phyloP scores from a whole-genome alignment of 2,888 invertebrate genomes.

The Lasioglossum figueresi region DNA sequence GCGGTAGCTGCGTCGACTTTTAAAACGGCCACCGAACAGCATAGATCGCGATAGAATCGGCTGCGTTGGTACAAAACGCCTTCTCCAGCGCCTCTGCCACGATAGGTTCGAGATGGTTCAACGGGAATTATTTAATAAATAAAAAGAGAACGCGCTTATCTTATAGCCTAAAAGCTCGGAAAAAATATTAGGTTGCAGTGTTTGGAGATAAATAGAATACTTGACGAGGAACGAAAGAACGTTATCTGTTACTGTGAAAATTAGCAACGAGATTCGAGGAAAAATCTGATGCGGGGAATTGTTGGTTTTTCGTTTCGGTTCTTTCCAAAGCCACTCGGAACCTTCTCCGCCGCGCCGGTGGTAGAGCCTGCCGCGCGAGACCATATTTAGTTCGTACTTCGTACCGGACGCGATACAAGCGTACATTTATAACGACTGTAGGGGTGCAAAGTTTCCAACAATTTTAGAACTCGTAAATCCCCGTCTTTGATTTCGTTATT shows the following conservation, averaged over 20 bases:
- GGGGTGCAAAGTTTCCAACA: slow-evolving; percentile 47
- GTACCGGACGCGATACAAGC: slow-evolving; percentile 18
- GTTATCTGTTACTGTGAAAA: not conserved
- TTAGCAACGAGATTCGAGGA: not conserved
- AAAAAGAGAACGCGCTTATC: too few relatives aligned
- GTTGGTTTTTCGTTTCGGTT: not conserved
- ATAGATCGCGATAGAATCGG: not conserved
- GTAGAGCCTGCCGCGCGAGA: slow-evolving; percentile 4
- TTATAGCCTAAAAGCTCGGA: too few relatives aligned
- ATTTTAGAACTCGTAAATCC: slow-evolving; percentile 69
- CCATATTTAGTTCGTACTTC: slow-evolving; percentile 33
- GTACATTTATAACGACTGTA: slow-evolving; percentile 26
- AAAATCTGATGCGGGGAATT: not conserved
- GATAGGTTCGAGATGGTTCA: not conserved
- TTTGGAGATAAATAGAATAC: not conserved
- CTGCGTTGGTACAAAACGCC: not conserved
- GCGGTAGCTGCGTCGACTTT: not conserved
- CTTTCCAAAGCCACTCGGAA: not conserved
- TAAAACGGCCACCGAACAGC: not conserved
- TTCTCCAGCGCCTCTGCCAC: not conserved
- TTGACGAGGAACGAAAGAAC: not conserved
- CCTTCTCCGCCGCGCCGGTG: not conserved
- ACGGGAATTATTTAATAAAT: not conserved
- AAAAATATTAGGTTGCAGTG: not conserved
- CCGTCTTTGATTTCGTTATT: slow-evolving; percentile 60